These are phyloP conservation scores for Apoderus coryli DNA, from an alignment of 2,888 invertebrate genomes.

Conservation along the genomic window DNA sequence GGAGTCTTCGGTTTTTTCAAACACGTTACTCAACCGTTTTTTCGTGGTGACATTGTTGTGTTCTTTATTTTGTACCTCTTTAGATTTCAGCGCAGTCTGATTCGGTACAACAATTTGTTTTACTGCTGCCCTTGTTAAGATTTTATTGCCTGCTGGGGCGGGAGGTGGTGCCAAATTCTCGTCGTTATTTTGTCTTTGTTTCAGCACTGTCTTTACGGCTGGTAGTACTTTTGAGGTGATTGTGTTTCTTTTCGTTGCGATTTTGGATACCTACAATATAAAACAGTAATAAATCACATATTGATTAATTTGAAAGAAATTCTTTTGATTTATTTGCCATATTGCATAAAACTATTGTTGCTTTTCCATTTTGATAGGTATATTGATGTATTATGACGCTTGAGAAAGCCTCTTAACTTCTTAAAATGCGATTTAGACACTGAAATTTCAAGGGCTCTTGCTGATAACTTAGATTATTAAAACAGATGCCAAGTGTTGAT, in stretches of 20 bases:
- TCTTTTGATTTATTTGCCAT: too few relatives aligned
- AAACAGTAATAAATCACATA: too few relatives aligned
- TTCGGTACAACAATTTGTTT: constrained; percentile 22
- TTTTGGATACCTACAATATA: too few relatives aligned
- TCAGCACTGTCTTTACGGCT: constrained; percentile 27
- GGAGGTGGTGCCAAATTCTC: constrained; percentile 28
- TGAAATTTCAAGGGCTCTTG: too few relatives aligned
- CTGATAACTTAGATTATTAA: too few relatives aligned
- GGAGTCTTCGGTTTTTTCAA: constrained; percentile 59
- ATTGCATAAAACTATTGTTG: too few relatives aligned
- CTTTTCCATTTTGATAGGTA: too few relatives aligned
- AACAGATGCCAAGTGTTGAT: too few relatives aligned
- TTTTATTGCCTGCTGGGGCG: constrained; percentile 24
- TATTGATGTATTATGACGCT: too few relatives aligned
- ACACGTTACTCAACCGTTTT: constrained; percentile 49
- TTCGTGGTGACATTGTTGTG: constrained; percentile 31
- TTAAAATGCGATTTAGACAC: too few relatives aligned
- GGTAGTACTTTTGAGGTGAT: constrained; percentile 28
- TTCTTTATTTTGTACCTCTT: constrained; percentile 25
- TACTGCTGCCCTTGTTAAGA: constrained; percentile 28
- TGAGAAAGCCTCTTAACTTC: too few relatives aligned
- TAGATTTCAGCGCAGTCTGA: constrained; percentile 28
- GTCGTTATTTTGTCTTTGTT: constrained; percentile 30
- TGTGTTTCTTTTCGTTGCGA: constrained; percentile 39
- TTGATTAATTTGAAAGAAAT: too few relatives aligned